phyloP scores from a whole-genome alignment of 2,888 invertebrate genomes.

The Dryococelus australis region DNA sequence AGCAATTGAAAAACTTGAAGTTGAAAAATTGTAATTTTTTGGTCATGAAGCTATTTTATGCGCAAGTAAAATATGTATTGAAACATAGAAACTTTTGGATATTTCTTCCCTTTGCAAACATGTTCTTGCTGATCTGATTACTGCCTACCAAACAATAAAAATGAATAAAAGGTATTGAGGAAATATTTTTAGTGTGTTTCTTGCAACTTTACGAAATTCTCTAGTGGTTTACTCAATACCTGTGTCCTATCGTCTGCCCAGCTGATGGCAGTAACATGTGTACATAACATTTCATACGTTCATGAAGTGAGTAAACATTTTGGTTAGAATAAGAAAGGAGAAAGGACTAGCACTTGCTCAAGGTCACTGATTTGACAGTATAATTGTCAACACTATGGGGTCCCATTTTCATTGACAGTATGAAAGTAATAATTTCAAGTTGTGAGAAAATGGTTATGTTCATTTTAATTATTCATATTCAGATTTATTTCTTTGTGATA shows the following conservation, averaged over 20 bases:
- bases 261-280: not conserved
- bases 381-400: not conserved
- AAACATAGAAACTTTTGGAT: not conserved
- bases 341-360: not conserved
- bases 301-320: not conserved
- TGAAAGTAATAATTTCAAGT: not conserved
- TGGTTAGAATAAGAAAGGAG: not conserved
- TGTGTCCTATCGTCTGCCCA: not conserved
- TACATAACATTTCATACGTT: not conserved
- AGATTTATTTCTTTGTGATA: not conserved
- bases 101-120: not conserved
- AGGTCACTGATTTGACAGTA: not conserved
- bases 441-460: not conserved
- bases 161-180: not conserved
- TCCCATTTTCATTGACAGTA: not conserved
- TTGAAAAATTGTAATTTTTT: constrained; percentile 11
- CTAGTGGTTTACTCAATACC: not conserved
- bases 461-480: not conserved
- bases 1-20: not conserved
- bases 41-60: not conserved
- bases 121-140: not conserved
- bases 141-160: not conserved
- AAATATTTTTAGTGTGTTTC: not conserved
- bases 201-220: not conserved
- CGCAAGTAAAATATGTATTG: not conserved